These are phyloP conservation scores for Cygnus atratus DNA, from an alignment of 2,113 vertebrate species.

Conservation along the genomic window DNA sequence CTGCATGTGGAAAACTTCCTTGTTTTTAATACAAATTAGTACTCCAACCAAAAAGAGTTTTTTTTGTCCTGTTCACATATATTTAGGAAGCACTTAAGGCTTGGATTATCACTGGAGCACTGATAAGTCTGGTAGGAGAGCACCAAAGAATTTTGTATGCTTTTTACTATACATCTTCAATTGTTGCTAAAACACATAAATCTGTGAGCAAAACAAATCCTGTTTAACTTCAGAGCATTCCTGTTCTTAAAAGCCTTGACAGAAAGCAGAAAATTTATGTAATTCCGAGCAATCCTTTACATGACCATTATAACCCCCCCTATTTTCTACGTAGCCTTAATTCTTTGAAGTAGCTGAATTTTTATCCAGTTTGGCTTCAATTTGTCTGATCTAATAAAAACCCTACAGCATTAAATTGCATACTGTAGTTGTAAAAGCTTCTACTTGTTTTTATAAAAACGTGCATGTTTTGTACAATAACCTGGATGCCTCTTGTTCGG, in stretches of 20 bases:
- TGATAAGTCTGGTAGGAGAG: background rate
- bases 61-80: background rate
- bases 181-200: background rate
- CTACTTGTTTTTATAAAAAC: background rate
- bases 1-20: background rate
- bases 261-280: conserved; percentile 1
- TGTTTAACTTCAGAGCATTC: conserved; percentile 16
- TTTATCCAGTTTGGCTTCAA: background rate
- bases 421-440: background rate
- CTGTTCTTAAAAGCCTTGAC: conserved; percentile 9
- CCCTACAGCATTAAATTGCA: background rate
- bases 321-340: background rate
- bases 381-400: conserved; percentile 25
- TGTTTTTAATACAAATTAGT: background rate
- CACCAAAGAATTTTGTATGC: background rate
- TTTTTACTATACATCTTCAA: background rate
- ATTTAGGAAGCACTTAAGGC: background rate
- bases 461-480: background rate
- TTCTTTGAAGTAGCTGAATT: conserved; percentile 31
- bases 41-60: background rate
- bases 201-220: background rate
- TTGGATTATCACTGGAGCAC: background rate
- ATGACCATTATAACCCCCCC: background rate
- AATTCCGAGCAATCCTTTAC: background rate
- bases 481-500: fast-evolving